Percentiles rank a stretch among this genome's conserved stretches.
Conservation (phyloP, 1,140 invertebrate species). For the Daktulosphaira vitifoliae region DNA sequence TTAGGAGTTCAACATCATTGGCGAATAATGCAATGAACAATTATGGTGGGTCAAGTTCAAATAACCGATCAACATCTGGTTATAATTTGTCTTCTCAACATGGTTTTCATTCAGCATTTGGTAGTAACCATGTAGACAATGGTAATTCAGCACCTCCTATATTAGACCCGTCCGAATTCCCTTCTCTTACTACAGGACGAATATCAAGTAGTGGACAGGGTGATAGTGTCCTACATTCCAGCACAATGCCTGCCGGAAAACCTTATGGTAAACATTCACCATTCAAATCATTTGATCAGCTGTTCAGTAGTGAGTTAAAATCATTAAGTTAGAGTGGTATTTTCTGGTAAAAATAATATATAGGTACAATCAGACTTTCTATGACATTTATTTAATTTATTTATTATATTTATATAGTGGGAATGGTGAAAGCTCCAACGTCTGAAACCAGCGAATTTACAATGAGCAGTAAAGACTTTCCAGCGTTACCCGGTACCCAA, state of each 20-base stretch:
- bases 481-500: constrained; percentile 63
- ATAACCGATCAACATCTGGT: constrained; percentile 15
- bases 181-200: constrained; percentile 63
- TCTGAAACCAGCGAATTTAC: constrained; percentile 61
- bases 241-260: constrained; percentile 72
- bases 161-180: constrained; percentile 84
- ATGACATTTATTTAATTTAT: background rate
- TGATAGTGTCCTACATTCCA: constrained; percentile 65
- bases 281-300: constrained; percentile 36
- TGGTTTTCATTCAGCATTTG: constrained; percentile 70
- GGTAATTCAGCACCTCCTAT: constrained; percentile 70
- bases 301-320: constrained; percentile 33
- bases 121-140: constrained; percentile 48
- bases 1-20: constrained; percentile 28
- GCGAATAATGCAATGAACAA: constrained; percentile 33
- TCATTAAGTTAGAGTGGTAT: constrained; percentile 9
- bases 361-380: background rate
- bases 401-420: constrained; percentile 49
- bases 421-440: constrained; percentile 91
- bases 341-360: constrained; percentile 14
- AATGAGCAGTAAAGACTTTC: constrained; percentile 77
- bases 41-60: constrained; percentile 32
- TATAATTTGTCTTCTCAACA: constrained; percentile 36
- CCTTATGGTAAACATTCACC: constrained; percentile 60
- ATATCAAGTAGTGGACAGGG: constrained; percentile 50